Evolutionary conservation across 2,113 vertebrate genomes (phyloP).

Genomic region (Gorsachius goisagi): DNA sequence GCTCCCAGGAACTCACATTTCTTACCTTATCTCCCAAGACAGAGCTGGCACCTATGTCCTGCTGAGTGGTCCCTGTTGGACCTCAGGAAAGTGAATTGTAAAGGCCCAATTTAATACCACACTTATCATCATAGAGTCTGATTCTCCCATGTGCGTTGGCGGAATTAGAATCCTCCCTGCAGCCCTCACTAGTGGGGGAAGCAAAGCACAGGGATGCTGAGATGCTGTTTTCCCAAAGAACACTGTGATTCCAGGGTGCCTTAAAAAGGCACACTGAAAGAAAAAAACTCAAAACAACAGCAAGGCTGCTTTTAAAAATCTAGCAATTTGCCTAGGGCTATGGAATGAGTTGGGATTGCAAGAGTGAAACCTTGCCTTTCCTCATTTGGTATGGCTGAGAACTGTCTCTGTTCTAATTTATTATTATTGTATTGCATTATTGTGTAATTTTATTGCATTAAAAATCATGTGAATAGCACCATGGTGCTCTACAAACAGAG

Average conservation of each 20-base stretch:
- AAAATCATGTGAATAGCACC: conserved; percentile 52
- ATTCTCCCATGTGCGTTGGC: not conserved
- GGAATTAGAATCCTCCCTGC: not conserved
- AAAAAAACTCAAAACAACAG: not conserved
- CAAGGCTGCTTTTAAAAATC: not conserved
- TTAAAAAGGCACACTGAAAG: not conserved
- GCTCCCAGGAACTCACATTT: not conserved
- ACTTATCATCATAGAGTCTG: not conserved
- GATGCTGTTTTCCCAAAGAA: not conserved
- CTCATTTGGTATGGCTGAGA: conserved; percentile 34
- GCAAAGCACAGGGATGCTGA: not conserved
- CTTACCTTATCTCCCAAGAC: not conserved
- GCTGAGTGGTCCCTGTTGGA: not conserved
- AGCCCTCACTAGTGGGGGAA: not conserved
- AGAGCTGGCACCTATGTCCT: not conserved
- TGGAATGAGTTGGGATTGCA: conserved; percentile 1
- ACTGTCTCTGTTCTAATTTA: not conserved
- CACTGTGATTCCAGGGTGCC: not conserved
- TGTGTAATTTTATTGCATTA: conserved; percentile 63
- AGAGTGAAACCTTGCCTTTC: conserved; percentile 38
- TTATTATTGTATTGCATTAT: conserved; percentile 57
- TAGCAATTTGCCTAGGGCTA: not conserved
- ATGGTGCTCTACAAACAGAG: conserved; percentile 43
- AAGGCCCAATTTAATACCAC: not conserved
- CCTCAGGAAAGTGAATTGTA: not conserved